These are phyloP conservation scores for Leptinotarsa tumamoca DNA, from an alignment of 2,888 invertebrate species.

Conservation along the genomic window DNA sequence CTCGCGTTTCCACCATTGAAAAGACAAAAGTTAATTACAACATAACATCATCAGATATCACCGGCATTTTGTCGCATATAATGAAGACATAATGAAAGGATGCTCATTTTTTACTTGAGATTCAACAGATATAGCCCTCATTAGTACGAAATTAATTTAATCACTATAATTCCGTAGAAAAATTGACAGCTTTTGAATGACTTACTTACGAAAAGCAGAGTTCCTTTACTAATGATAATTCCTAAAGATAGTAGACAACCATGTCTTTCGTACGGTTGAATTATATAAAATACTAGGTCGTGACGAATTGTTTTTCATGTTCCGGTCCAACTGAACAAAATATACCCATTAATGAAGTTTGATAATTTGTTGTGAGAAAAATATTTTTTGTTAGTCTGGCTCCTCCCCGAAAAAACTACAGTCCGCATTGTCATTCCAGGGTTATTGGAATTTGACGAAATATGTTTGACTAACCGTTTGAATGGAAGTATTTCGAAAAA, in stretches of 20 bases:
- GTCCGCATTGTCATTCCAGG: background rate
- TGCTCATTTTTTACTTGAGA: slow-evolving; percentile 24
- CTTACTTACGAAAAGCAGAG: slow-evolving; percentile 43
- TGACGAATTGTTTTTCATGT: slow-evolving; percentile 4
- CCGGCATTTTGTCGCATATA: slow-evolving; percentile 21
- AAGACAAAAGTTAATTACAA: slow-evolving; percentile 12
- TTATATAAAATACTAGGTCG: background rate
- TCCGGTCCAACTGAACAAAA: slow-evolving; percentile 1
- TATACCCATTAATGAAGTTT: background rate
- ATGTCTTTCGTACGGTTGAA: background rate
- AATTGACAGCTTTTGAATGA: slow-evolving; percentile 49
- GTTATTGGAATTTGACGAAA: background rate
- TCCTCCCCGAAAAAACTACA: background rate
- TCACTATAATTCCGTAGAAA: slow-evolving; percentile 48
- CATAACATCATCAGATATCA: slow-evolving; percentile 4
- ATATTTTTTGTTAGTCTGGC: background rate
- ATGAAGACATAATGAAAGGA: slow-evolving; percentile 27
- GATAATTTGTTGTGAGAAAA: background rate
- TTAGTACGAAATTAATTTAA: slow-evolving; percentile 49
- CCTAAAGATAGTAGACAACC: background rate
- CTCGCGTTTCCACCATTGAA: background rate
- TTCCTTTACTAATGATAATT: slow-evolving; percentile 13
- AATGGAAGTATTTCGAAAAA: too few relatives aligned
- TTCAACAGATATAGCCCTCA: slow-evolving; percentile 42
- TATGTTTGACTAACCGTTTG: background rate